These are phyloP conservation scores for Panagrolaimus sp. DNA, from an alignment of 1,140 invertebrate species.

Conservation along the genomic window DNA sequence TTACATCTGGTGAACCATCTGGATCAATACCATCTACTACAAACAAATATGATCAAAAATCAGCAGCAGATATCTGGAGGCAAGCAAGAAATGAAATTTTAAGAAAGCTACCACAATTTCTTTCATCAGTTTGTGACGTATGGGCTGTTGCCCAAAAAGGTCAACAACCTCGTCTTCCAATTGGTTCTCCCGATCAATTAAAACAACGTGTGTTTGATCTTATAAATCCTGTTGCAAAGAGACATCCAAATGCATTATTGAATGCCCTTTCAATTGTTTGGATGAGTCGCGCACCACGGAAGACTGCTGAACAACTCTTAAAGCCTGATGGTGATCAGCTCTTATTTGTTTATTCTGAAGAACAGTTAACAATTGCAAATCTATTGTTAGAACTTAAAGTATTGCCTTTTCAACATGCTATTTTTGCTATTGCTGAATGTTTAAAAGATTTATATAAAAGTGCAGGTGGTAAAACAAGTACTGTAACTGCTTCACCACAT, in stretches of 20 bases:
- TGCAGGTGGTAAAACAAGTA: slow-evolving; percentile 25
- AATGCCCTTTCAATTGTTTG: slow-evolving; percentile 80
- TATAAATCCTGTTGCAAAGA: slow-evolving; percentile 76
- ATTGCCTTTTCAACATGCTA: slow-evolving; percentile 75
- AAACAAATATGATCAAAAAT: slow-evolving; percentile 16
- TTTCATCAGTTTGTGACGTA: slow-evolving; percentile 39
- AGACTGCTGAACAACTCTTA: slow-evolving; percentile 17
- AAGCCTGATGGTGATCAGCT: slow-evolving; percentile 34
- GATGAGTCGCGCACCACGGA: slow-evolving; percentile 53
- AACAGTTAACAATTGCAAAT: slow-evolving; percentile 48
- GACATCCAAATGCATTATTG: slow-evolving; percentile 76
- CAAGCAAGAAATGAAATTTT: slow-evolving; percentile 39
- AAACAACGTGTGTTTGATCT: slow-evolving; percentile 71
- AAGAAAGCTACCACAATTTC: slow-evolving; percentile 34
- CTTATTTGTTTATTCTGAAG: slow-evolving; percentile 41
- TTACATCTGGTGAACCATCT: slow-evolving; percentile 24
- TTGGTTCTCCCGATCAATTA: slow-evolving; percentile 61
- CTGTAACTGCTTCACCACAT: not conserved
- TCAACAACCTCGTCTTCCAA: slow-evolving; percentile 13
- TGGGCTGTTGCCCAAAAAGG: slow-evolving; percentile 34
- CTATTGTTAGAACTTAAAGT: slow-evolving; percentile 66
- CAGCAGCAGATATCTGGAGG: slow-evolving; percentile 25
- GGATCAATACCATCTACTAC: not conserved
- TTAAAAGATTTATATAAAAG: slow-evolving; percentile 69
- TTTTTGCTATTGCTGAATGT: slow-evolving; percentile 78